These are phyloP conservation scores for Carassius gibelio DNA, from an alignment of 2,113 vertebrate species.

Conservation along the genomic window DNA sequence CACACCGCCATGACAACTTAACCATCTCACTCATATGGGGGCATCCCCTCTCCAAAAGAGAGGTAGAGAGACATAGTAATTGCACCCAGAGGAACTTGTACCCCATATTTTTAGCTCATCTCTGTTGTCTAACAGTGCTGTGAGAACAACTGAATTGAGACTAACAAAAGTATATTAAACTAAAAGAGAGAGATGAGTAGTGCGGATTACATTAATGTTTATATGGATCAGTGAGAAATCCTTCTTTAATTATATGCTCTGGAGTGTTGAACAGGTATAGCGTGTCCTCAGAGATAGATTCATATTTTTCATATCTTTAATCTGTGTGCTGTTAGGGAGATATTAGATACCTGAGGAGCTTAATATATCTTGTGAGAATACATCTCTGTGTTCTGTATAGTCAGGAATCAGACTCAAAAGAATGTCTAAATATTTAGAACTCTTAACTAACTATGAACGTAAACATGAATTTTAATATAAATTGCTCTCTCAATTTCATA, in stretches of 20 bases:
- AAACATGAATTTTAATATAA: background rate
- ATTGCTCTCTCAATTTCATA: background rate
- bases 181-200: constrained; percentile 38
- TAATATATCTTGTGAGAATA: constrained; percentile 41
- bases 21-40: constrained; percentile 75
- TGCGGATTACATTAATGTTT: constrained; percentile 57
- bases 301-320: constrained; percentile 46
- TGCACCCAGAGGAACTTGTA: constrained; percentile 73
- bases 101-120: constrained; percentile 69
- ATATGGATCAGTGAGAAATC: constrained; percentile 56
- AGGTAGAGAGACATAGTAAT: constrained; percentile 64
- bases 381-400: background rate
- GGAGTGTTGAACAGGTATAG: constrained; percentile 42
- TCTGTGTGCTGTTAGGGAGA: constrained; percentile 55
- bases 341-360: constrained; percentile 43
- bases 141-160: constrained; percentile 45
- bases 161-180: constrained; percentile 47
- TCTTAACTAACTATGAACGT: constrained; percentile 1
- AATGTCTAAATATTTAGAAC: background rate
- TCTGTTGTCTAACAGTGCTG: constrained; percentile 60
- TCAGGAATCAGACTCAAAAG: constrained; percentile 14
- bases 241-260: constrained; percentile 58
- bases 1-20: constrained; percentile 81
- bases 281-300: constrained; percentile 52
- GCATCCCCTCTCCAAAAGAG: constrained; percentile 67